phyloP scores from a whole-genome alignment of 2,113 vertebrate species.

The Sylvicapra grimmia region DNA sequence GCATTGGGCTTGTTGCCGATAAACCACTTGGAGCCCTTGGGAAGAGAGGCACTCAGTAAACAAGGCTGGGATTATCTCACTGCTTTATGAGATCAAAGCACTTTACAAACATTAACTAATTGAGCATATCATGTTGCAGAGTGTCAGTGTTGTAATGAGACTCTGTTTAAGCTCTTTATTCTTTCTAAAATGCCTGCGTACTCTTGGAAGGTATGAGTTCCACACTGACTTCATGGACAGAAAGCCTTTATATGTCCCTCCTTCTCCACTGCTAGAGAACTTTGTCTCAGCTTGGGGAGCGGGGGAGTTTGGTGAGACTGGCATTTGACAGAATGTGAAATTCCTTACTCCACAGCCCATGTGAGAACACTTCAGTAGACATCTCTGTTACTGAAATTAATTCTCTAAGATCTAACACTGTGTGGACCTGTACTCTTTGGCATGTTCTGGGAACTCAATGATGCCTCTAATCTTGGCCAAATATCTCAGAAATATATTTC shows the following conservation, averaged over 20 bases:
- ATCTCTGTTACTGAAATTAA: not conserved
- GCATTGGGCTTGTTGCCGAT: not conserved
- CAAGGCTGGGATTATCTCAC: slow-evolving; percentile 42
- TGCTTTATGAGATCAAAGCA: slow-evolving; percentile 48
- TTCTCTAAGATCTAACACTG: not conserved
- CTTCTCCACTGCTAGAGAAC: not conserved
- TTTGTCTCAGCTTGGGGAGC: not conserved
- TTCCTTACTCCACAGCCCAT: not conserved
- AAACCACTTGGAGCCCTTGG: not conserved
- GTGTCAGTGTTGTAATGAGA: not conserved
- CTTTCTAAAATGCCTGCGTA: slow-evolving; percentile 10
- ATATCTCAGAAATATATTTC: not conserved
- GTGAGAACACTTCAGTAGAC: not conserved
- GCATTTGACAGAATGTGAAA: not conserved
- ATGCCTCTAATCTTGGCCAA: not conserved
- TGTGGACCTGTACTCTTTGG: not conserved
- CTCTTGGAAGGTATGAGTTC: not conserved
- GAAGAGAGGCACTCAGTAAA: slow-evolving; percentile 18
- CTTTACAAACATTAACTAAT: slow-evolving; percentile 45
- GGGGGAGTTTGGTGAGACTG: not conserved
- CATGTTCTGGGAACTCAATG: not conserved
- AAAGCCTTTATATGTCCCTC: not conserved
- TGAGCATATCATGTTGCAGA: not conserved
- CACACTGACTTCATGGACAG: not conserved
- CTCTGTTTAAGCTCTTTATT: slow-evolving; percentile 9